A percentile compares a stretch with the other conserved stretches of the same genome.
These are phyloP conservation scores for Stichodactyla mertensii DNA, from an alignment of 64 coral and sea anemone species.

Conservation along the genomic window DNA sequence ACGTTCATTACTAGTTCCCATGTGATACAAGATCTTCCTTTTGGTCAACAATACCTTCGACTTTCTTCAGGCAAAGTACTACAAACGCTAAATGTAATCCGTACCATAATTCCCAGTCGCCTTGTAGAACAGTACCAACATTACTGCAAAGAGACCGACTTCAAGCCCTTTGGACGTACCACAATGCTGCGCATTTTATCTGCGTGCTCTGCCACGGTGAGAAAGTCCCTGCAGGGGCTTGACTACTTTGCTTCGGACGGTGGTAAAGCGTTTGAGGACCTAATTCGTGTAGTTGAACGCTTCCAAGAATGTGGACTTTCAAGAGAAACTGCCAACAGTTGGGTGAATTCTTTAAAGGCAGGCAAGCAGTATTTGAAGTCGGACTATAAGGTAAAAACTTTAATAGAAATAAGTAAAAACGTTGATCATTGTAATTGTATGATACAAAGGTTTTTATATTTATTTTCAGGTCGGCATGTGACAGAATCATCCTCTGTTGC, in stretches of 20 bases:
- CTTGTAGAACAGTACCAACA: not conserved
- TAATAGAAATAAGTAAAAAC: not conserved
- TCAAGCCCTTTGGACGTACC: too few relatives aligned
- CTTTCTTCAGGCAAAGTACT: slow-evolving; percentile 40
- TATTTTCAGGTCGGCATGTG: slow-evolving; percentile 37
- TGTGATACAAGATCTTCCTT: slow-evolving; percentile 35
- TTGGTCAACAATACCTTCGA: slow-evolving; percentile 38
- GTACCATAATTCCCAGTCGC: slow-evolving; percentile 4
- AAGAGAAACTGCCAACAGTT: too few relatives aligned
- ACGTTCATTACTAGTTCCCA: slow-evolving; percentile 25
- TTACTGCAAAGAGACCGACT: too few relatives aligned
- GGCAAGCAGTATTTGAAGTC: too few relatives aligned
- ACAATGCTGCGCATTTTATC: too few relatives aligned
- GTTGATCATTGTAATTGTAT: not conserved
- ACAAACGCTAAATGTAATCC: slow-evolving; percentile 42
- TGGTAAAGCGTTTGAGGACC: too few relatives aligned
- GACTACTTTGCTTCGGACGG: too few relatives aligned
- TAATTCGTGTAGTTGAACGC: too few relatives aligned
- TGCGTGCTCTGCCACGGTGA: too few relatives aligned
- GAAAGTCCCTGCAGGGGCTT: too few relatives aligned
- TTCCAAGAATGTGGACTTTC: too few relatives aligned
- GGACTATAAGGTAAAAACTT: not conserved
- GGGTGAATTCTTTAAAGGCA: too few relatives aligned
- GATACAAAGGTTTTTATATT: not conserved
- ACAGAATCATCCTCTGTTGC: slow-evolving; percentile 14